Conservation (phyloP, 2,113 vertebrate genomes). For the Myrmophylax atrothorax region DNA sequence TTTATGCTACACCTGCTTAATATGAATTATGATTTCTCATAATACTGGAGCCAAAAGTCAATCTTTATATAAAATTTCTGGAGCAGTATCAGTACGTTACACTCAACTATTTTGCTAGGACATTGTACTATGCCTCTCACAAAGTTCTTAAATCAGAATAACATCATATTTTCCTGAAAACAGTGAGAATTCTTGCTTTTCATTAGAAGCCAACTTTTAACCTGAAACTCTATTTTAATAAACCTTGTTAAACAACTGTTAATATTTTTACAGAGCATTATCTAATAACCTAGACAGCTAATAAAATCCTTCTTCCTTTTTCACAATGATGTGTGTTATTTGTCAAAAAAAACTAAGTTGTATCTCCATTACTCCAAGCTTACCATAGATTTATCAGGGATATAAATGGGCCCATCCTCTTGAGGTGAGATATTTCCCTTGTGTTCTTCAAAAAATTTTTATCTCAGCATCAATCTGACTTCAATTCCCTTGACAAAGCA, state of each 20-base stretch:
- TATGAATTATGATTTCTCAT: neutral
- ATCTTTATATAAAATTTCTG: neutral
- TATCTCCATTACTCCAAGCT: neutral
- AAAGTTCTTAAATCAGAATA: neutral
- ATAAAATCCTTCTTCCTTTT: neutral
- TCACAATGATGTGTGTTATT: neutral
- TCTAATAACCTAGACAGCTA: neutral
- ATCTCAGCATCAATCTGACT: neutral
- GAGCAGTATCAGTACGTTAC: neutral
- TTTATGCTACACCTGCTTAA: neutral
- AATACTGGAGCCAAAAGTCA: neutral
- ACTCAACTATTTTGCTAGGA: neutral
- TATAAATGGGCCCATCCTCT: neutral
- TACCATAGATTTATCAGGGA: neutral
- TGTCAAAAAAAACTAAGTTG: neutral
- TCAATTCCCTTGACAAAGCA: slow-evolving; percentile 25
- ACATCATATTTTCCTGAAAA: neutral
- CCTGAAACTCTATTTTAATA: neutral
- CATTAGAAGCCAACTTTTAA: neutral
- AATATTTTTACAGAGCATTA: neutral
- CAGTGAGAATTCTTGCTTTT: neutral
- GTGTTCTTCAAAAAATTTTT: neutral
- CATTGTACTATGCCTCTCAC: neutral
- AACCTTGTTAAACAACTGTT: neutral
- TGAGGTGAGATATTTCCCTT: neutral